Percentiles rank a stretch among this genome's conserved stretches.
These are phyloP conservation scores for Xenopus tropicalis DNA, from an alignment of 2,113 vertebrate species.

Conservation along the genomic window DNA sequence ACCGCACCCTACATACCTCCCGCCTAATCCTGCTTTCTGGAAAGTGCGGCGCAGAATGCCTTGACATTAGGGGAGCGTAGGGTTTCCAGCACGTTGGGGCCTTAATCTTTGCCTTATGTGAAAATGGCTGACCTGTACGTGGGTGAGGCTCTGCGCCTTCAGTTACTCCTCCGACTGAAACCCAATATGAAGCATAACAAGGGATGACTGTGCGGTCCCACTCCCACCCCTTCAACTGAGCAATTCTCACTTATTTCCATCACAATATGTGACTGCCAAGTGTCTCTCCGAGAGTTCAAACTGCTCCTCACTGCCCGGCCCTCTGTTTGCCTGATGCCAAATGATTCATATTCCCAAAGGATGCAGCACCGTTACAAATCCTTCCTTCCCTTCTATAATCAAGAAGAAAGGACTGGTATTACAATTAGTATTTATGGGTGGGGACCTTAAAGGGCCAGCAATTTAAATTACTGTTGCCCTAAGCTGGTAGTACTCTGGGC, in stretches of 20 bases:
- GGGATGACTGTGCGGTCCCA: neutral
- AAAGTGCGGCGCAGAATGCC: neutral
- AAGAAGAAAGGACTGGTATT: slow-evolving; percentile 54
- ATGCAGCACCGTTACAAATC: slow-evolving; percentile 25
- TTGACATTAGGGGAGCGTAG: neutral
- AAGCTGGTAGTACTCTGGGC: too few relatives aligned
- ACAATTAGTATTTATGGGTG: too few relatives aligned
- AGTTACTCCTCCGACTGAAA: neutral
- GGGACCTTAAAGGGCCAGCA: slow-evolving; percentile 2
- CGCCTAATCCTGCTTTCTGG: neutral
- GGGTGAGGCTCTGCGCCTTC: neutral
- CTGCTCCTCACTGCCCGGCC: slow-evolving; percentile 5
- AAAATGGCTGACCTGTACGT: neutral
- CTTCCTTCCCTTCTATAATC: neutral
- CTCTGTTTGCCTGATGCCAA: slow-evolving; percentile 10
- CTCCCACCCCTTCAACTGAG: neutral
- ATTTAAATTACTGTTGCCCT: too few relatives aligned
- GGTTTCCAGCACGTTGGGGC: neutral
- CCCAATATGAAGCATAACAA: neutral
- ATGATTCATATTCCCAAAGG: slow-evolving; percentile 36
- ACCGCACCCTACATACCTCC: neutral
- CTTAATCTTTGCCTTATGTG: neutral
- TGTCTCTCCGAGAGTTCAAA: slow-evolving; percentile 14
- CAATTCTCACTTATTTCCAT: neutral
- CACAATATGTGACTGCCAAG: slow-evolving; percentile 15